Evolutionary conservation across 2,888 invertebrate genomes (phyloP).

Genomic region (Oasisia sp.): DNA sequence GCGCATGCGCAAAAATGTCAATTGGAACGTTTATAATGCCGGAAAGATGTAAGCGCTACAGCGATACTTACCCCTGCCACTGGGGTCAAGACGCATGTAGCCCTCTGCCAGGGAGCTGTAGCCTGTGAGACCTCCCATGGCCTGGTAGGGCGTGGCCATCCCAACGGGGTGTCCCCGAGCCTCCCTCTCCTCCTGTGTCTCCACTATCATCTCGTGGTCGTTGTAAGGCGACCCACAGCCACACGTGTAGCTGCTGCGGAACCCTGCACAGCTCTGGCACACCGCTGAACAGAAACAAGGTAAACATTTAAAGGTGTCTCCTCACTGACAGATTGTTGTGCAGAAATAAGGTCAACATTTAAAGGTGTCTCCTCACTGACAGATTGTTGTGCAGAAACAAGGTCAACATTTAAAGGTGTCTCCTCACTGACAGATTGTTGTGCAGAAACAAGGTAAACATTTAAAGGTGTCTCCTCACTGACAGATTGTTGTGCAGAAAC

Average conservation of each 20-base stretch:
- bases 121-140: slow-evolving; percentile 66
- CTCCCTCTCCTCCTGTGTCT: slow-evolving; percentile 62
- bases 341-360: no score
- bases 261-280: slow-evolving; percentile 44
- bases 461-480: no score
- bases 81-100: slow-evolving; percentile 64
- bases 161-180: slow-evolving; percentile 64
- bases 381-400: no score
- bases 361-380: no score
- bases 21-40: no score
- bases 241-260: slow-evolving; percentile 61
- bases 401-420: no score
- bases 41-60: no score
- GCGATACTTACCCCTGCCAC: slow-evolving; percentile 63
- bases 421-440: no score
- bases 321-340: not conserved
- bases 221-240: slow-evolving; percentile 59
- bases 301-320: not conserved
- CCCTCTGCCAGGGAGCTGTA: slow-evolving; percentile 65
- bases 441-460: no score
- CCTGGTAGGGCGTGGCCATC: slow-evolving; percentile 58
- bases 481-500: no score
- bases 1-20: no score
- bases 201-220: slow-evolving; percentile 61
- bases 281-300: slow-evolving; percentile 32